Conservation (phyloP, 2,113 vertebrate genomes). For the Dolichallabes microphthalmus region DNA sequence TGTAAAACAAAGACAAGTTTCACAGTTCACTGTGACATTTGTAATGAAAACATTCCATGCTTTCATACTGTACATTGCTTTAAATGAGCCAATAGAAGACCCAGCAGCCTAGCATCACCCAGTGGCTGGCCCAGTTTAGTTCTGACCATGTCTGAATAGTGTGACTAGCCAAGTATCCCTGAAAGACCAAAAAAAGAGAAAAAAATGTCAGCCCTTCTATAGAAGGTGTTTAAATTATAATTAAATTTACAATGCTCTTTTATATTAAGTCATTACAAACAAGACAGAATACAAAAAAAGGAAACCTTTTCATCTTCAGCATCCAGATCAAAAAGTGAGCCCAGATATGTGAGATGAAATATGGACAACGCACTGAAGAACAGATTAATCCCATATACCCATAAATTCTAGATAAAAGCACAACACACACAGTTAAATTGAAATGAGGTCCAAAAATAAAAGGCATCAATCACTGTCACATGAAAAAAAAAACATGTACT, state of each 20-base stretch:
- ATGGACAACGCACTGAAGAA: slow-evolving; percentile 76
- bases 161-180: slow-evolving; percentile 83
- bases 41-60: neutral
- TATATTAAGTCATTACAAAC: neutral
- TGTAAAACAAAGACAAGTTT: neutral
- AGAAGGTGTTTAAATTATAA: neutral
- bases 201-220: neutral
- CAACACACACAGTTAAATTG: neutral
- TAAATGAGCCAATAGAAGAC: slow-evolving; percentile 81
- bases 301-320: slow-evolving; percentile 76
- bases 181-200: slow-evolving; percentile 15
- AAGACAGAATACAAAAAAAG: neutral
- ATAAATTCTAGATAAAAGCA: slow-evolving; percentile 67
- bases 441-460: neutral
- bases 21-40: neutral
- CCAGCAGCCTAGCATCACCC: slow-evolving; percentile 81
- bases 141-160: slow-evolving; percentile 88
- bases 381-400: slow-evolving; percentile 78
- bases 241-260: neutral
- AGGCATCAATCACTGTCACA: neutral
- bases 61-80: slow-evolving; percentile 3
- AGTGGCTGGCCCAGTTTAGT: slow-evolving; percentile 87
- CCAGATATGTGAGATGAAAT: slow-evolving; percentile 86
- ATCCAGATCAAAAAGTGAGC: slow-evolving; percentile 84
- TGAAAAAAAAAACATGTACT: neutral